These are phyloP conservation scores for Sylvietta virens DNA, from an alignment of 2,113 vertebrate genomes.

Conservation along the genomic window DNA sequence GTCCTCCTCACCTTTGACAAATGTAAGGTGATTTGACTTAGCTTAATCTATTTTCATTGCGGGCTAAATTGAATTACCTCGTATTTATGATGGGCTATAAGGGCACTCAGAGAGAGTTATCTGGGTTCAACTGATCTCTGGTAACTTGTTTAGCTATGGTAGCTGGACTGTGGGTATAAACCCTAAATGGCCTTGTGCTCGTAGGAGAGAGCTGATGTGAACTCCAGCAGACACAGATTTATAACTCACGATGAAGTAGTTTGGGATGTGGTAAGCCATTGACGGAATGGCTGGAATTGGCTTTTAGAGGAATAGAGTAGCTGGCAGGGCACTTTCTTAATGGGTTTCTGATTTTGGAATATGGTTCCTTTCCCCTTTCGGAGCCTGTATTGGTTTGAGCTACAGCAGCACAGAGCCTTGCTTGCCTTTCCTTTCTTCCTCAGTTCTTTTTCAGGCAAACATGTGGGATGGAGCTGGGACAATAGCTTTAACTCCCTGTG, in stretches of 20 bases:
- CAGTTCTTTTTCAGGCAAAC: background rate
- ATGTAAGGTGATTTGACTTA: slow-evolving; percentile 57
- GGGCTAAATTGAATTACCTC: slow-evolving; percentile 60
- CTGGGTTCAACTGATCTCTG: slow-evolving; percentile 32
- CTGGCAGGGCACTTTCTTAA: background rate
- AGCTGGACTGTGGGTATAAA: slow-evolving; percentile 7
- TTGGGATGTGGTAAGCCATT: slow-evolving; percentile 10
- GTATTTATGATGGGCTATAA: slow-evolving; percentile 56
- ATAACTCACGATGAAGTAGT: background rate
- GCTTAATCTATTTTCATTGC: slow-evolving; percentile 64
- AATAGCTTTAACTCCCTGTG: slow-evolving; percentile 24
- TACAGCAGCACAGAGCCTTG: background rate
- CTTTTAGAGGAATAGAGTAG: background rate
- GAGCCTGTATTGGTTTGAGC: background rate
- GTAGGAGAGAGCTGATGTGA: background rate
- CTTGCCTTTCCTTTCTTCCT: background rate
- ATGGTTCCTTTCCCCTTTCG: background rate
- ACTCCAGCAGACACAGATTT: background rate
- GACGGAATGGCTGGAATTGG: background rate
- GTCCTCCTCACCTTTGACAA: slow-evolving; percentile 59
- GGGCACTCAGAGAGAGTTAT: slow-evolving; percentile 41
- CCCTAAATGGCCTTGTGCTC: background rate
- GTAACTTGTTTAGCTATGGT: slow-evolving; percentile 49
- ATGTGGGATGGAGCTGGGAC: background rate
- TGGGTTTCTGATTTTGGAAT: background rate